Evolutionary conservation across 2,113 vertebrate genomes (phyloP).

Genomic region (Jacana jacana): DNA sequence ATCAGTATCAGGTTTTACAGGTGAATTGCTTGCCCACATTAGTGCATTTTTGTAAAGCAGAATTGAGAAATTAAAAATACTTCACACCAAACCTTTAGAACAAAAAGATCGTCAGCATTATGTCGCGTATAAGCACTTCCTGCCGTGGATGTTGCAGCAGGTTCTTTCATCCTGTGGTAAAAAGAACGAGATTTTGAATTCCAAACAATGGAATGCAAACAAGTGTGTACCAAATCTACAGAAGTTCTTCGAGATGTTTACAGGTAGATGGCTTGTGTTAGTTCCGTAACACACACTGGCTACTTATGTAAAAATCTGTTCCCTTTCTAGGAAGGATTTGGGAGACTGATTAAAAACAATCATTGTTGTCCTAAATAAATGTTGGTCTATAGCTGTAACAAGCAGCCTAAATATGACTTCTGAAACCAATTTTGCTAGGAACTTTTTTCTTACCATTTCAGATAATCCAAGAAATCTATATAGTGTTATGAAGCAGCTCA

Average conservation of each 20-base stretch:
- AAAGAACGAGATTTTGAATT: background rate
- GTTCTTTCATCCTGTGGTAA: background rate
- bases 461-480: background rate
- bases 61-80: background rate
- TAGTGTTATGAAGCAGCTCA: background rate
- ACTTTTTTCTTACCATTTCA: background rate
- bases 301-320: background rate
- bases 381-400: background rate
- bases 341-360: background rate
- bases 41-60: background rate
- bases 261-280: background rate
- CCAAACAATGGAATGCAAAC: background rate
- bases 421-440: background rate
- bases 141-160: background rate
- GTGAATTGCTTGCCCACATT: background rate
- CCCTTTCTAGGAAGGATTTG: background rate
- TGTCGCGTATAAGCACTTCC: background rate
- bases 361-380: background rate
- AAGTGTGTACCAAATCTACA: background rate
- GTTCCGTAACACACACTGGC: background rate
- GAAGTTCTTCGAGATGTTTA: background rate
- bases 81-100: background rate
- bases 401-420: background rate
- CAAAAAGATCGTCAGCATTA: background rate
- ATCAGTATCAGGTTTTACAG: constrained; percentile 13